Evolutionary conservation across 2,113 vertebrate species (phyloP).

Genomic region (Etheostoma cragini): DNA sequence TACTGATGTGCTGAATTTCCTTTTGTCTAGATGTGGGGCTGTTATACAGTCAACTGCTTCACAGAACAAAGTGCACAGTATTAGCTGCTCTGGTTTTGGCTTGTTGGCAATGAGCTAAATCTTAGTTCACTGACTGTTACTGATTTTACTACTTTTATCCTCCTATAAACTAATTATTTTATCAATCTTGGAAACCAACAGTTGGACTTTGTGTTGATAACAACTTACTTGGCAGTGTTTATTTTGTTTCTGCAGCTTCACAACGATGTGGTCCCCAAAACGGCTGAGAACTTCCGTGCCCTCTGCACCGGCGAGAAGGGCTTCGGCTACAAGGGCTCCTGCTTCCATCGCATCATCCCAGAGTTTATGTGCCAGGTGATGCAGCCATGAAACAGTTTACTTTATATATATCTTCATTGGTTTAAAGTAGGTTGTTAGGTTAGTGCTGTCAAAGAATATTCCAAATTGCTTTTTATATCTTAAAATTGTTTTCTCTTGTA

Average conservation of each 20-base stretch:
- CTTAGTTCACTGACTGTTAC: neutral
- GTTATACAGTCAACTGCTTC: neutral
- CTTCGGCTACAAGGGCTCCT: conserved; percentile 92
- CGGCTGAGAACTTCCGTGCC: conserved; percentile 94
- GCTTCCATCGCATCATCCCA: conserved; percentile 94
- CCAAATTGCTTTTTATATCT: no score
- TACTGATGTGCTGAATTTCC: neutral
- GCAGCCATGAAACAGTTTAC: conserved; percentile 61
- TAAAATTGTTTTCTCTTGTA: no score
- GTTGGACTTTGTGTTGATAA: neutral
- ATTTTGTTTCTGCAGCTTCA: conserved; percentile 50
- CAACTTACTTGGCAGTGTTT: neutral
- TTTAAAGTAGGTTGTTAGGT: no score
- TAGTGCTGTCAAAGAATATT: no score
- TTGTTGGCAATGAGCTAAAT: neutral
- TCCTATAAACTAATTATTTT: neutral
- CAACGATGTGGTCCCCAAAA: conserved; percentile 91
- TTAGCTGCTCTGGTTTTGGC: neutral
- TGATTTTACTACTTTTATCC: neutral
- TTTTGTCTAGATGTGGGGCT: neutral
- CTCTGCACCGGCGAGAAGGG: conserved; percentile 92
- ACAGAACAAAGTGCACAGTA: conserved; percentile 8
- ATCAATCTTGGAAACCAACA: neutral
- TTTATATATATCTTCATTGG: neutral
- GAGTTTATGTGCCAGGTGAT: conserved; percentile 96